Base-by-base conservation (phyloP, 2,888 invertebrate species). In the Omphaloscelis lunosa region DNA sequence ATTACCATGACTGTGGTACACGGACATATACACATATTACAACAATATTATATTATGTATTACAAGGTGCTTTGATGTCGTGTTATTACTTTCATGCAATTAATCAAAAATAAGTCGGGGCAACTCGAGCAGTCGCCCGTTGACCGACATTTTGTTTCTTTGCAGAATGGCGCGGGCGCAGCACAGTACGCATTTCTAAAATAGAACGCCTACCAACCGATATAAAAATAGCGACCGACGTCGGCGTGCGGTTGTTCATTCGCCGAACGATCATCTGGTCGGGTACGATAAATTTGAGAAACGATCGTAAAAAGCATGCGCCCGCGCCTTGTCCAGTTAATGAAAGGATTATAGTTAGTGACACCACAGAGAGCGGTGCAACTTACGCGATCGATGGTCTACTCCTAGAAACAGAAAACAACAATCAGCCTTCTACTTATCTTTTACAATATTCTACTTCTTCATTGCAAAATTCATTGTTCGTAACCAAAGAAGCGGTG, bases 381-480 rank as follows among this genome's bases (percentile, higher is more conserved):
- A 97, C 97, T 97, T 97, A 97, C 97, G 95, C 95, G 95, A 96
- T 97, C 95, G 97, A 97, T 91, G 97, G 96, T 97, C 97, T 97
- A 97, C 96, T 96, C 97, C 97, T 97, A 97, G 96, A 97, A 97
- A 97, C 95, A 97, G 95, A 96, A 97, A 96, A 96, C 95, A 96
- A 96, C 96, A 95, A 94, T 96, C 96, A 96, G 96, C 95, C 94
- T 87, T 95, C 96, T 94, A 95, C 94, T 91, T 91, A 87, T 90
- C 87, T 91, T 87, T 89, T 90, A 92, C 91, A 93, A 89, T 90
- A 91, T 91, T 92, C 93, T 91, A 93, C 91, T 91, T 91, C 80
- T 88, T 82, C 80, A 90, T 91, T 91, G 91, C 91, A 91, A 89
- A 91, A 88, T 90, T 89, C 90, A 86, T 91, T 90, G 86, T 85